These are phyloP conservation scores for Drosophila ananassae DNA, from an alignment of 1,140 invertebrate genomes.

Conservation along the genomic window DNA sequence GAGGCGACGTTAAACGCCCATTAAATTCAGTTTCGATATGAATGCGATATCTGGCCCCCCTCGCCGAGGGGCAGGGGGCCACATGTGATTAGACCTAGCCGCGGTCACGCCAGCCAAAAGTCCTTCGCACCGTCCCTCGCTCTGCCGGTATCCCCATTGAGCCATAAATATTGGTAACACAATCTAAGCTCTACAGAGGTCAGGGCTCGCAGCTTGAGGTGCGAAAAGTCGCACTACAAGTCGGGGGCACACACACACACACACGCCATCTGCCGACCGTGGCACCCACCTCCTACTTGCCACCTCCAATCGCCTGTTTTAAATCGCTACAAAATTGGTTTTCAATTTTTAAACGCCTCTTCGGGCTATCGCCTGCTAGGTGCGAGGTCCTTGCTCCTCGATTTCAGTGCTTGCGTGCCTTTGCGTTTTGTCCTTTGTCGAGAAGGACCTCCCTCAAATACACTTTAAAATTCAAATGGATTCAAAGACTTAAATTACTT, in stretches of 20 bases:
- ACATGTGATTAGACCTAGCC: slow-evolving; percentile 67
- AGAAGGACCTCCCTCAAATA: slow-evolving; percentile 6
- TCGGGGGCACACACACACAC: slow-evolving; percentile 8
- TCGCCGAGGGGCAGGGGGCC: slow-evolving; percentile 35
- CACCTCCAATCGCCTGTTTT: slow-evolving; percentile 41
- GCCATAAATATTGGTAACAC: slow-evolving; percentile 83
- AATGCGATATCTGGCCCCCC: slow-evolving; percentile 18
- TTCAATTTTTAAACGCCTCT: slow-evolving; percentile 79
- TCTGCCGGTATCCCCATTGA: slow-evolving; percentile 60
- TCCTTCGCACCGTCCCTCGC: slow-evolving; percentile 1
- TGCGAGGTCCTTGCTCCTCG: slow-evolving; percentile 28
- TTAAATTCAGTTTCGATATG: slow-evolving; percentile 69
- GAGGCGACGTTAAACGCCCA: slow-evolving; percentile 73
- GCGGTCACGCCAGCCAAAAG: slow-evolving; percentile 74
- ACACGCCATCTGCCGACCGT: slow-evolving; percentile 26
- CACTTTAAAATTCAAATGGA: not conserved
- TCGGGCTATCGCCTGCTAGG: slow-evolving; percentile 30
- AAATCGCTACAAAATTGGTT: slow-evolving; percentile 80
- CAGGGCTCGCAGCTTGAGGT: slow-evolving; percentile 57
- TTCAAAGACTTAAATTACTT: not conserved
- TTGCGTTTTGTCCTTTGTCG: slow-evolving; percentile 36
- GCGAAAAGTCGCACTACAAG: slow-evolving; percentile 74
- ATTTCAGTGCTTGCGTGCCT: slow-evolving; percentile 55
- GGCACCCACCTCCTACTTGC: slow-evolving; percentile 11
- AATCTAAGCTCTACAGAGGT: slow-evolving; percentile 72